A percentile compares a stretch with the other conserved stretches of the same genome.
These are phyloP conservation scores for Plemyria rubiginata DNA, from an alignment of 2,888 invertebrate species.

Conservation along the genomic window DNA sequence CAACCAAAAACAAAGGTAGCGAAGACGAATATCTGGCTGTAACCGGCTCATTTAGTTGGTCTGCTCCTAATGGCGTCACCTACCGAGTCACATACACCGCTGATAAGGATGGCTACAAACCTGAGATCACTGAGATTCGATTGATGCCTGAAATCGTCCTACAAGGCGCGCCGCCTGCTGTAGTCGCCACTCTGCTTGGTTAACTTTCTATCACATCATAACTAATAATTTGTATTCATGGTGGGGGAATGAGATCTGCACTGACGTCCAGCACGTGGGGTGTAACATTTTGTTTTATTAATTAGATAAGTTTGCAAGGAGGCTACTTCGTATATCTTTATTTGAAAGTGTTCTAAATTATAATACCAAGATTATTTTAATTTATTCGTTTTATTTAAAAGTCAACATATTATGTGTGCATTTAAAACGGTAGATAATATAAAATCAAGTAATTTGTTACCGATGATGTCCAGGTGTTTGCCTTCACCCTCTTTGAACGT, in stretches of 20 bases:
- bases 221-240: background rate
- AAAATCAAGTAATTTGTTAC: conserved; percentile 32
- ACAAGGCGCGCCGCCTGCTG: conserved; percentile 54
- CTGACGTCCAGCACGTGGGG: too few species aligned
- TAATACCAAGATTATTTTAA: too few species aligned
- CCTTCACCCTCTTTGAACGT: conserved; percentile 35
- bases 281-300: too few species aligned
- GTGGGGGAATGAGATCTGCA: too few species aligned
- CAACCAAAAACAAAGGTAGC: conserved; percentile 67
- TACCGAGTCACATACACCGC: conserved; percentile 82
- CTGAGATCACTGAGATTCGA: conserved; percentile 59
- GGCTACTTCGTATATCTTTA: too few species aligned
- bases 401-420: too few species aligned
- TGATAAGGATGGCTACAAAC: conserved; percentile 62
- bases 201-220: conserved; percentile 3
- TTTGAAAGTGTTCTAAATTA: too few species aligned
- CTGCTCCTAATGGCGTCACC: conserved; percentile 68
- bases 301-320: too few species aligned
- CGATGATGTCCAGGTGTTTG: conserved; percentile 33
- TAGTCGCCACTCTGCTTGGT: conserved; percentile 54
- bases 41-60: conserved; percentile 71
- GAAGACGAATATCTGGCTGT: conserved; percentile 74
- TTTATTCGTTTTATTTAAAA: too few species aligned
- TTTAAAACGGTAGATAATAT: conserved; percentile 16
- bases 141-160: conserved; percentile 36